phyloP scores from a whole-genome alignment of 2,888 invertebrate genomes.

The Lathronympha strigana region DNA sequence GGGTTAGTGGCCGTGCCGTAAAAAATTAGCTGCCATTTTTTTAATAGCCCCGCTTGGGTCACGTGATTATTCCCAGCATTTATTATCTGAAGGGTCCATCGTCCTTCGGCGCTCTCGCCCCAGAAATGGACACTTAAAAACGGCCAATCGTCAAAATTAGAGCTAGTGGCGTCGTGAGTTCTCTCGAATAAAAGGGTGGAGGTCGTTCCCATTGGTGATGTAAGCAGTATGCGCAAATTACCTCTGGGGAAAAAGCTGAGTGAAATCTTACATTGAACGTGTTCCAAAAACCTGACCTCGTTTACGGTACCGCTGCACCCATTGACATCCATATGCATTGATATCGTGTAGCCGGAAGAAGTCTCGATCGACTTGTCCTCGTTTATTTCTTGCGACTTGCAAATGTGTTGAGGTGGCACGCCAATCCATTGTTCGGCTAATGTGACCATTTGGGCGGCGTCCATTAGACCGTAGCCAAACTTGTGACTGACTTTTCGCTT shows the following conservation, averaged over 20 bases:
- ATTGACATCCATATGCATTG: conserved; percentile 94
- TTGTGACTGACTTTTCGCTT: conserved; percentile 97
- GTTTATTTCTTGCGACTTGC: conserved; percentile 94
- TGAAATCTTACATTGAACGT: conserved; percentile 98
- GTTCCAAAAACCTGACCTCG: conserved; percentile 96
- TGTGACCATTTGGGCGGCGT: conserved; percentile 96
- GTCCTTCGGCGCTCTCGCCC: conserved; percentile 96
- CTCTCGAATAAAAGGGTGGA: conserved; percentile 97
- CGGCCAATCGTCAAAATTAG: conserved; percentile 99
- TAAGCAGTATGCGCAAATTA: conserved; percentile 93
- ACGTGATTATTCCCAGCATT: conserved; percentile 91
- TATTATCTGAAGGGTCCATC: conserved; percentile 93
- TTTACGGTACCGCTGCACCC: conserved; percentile 95
- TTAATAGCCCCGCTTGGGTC: conserved; percentile 93
- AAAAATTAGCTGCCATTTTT: conserved; percentile 98
- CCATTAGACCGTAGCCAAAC: conserved; percentile 99
- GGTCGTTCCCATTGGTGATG: conserved; percentile 96
- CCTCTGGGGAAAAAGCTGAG: conserved; percentile 96
- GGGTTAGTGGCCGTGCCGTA: conserved; percentile 96
- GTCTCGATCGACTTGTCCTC: conserved; percentile 92
- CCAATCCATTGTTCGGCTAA: conserved; percentile 97
- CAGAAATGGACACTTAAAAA: conserved; percentile 99
- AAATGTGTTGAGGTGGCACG: conserved; percentile 97
- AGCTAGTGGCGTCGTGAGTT: conserved; percentile 94
- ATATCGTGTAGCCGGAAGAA: conserved; percentile 89